These are phyloP conservation scores for Cassiopea andromeda DNA, from an alignment of 30 jellyfish, hydroid and myxozoan genomes.

Conservation along the genomic window DNA sequence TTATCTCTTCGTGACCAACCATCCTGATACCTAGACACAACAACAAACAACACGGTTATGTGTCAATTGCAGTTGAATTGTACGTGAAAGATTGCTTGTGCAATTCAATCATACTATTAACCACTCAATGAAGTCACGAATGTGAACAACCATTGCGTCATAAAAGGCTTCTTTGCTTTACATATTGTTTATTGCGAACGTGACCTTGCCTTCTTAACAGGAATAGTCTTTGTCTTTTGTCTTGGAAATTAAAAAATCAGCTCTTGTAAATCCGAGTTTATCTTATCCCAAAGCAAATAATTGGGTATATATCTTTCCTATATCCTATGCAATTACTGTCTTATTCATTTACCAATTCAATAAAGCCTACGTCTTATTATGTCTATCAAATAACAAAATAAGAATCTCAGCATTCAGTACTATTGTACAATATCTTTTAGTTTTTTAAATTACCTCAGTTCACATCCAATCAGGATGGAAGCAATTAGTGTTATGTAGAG, in stretches of 20 bases:
- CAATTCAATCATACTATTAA: too few relatives aligned
- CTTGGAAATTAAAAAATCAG: constrained; percentile 23
- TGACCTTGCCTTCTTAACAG: background rate
- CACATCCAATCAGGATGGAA: background rate
- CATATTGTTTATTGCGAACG: background rate
- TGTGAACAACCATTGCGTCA: background rate
- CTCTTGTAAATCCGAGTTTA: constrained; percentile 10
- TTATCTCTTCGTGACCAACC: too few relatives aligned
- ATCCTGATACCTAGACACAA: too few relatives aligned
- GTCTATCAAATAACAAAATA: background rate
- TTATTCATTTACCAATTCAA: background rate
- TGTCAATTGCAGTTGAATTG: too few relatives aligned
- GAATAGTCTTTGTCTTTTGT: constrained; percentile 45
- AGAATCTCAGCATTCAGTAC: background rate
- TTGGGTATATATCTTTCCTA: background rate
- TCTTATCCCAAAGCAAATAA: constrained; percentile 28
- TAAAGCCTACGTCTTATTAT: background rate
- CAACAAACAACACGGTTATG: too few relatives aligned
- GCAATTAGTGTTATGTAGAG: background rate
- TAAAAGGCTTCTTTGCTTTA: background rate
- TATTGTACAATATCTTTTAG: background rate
- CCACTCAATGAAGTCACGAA: too few relatives aligned
- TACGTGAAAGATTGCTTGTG: too few relatives aligned
- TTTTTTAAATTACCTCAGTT: background rate
- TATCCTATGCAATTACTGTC: background rate